Percentiles rank a stretch among this genome's conserved stretches.
Evolutionary conservation across 1,140 invertebrate genomes (phyloP).

Genomic region (Adelges cooleyi): DNA sequence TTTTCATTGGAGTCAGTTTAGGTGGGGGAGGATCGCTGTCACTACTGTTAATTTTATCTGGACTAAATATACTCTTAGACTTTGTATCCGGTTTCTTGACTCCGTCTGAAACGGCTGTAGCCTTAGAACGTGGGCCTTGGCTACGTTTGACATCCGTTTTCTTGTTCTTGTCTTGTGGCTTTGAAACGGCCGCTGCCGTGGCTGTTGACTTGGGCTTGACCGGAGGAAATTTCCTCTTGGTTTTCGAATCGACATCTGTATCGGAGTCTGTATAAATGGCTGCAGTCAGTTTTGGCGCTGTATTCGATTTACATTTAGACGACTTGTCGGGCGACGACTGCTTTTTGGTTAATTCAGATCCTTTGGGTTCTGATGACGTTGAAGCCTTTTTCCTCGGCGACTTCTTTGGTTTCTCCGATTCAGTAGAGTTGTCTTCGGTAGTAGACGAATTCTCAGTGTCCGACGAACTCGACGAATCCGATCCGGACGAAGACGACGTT

Average conservation of each 20-base stretch:
- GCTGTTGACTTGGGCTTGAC: constrained; percentile 46
- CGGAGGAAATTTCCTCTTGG: constrained; percentile 39
- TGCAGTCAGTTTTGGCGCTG: constrained; percentile 30
- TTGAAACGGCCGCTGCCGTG: constrained; percentile 38
- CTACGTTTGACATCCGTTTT: constrained; percentile 31
- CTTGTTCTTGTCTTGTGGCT: constrained; percentile 32
- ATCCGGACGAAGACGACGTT: constrained; percentile 29
- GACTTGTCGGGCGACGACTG: constrained; percentile 41
- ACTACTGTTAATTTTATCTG: constrained; percentile 66
- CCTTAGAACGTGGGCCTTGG: constrained; percentile 28
- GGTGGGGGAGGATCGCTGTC: constrained; percentile 39
- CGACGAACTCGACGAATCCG: constrained; percentile 29
- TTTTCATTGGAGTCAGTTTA: constrained; percentile 40
- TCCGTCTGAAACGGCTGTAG: constrained; percentile 25
- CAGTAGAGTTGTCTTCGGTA: constrained; percentile 17
- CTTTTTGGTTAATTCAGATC: constrained; percentile 38
- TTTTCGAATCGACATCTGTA: constrained; percentile 35
- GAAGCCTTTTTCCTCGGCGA: constrained; percentile 25
- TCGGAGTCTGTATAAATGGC: constrained; percentile 35
- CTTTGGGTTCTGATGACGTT: constrained; percentile 25
- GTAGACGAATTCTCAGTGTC: constrained; percentile 28
- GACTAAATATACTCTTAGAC: constrained; percentile 71
- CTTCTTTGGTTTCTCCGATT: constrained; percentile 30
- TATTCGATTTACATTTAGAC: constrained; percentile 38
- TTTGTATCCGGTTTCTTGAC: constrained; percentile 48